Conservation (phyloP, 1,140 invertebrate genomes). For the Uloborus diversus region DNA sequence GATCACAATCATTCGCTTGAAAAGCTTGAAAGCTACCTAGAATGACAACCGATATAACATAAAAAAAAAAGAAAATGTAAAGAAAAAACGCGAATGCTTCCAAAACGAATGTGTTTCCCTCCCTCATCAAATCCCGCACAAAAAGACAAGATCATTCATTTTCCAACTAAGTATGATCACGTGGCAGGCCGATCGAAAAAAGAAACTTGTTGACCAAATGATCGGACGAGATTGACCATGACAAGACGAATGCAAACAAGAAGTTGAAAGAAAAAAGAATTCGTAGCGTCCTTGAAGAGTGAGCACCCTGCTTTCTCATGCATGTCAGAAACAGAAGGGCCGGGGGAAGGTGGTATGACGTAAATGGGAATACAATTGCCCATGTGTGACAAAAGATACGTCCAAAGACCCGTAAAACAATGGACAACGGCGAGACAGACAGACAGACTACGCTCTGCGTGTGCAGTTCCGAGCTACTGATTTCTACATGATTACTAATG, state of each 20-base stretch:
- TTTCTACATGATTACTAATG: background rate
- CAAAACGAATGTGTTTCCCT: too few relatives aligned
- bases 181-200: too few relatives aligned
- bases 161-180: too few relatives aligned
- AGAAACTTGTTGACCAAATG: too few relatives aligned
- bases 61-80: too few relatives aligned
- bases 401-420: slow-evolving; percentile 49
- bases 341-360: slow-evolving; percentile 13
- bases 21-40: too few relatives aligned
- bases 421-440: slow-evolving; percentile 29
- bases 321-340: background rate
- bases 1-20: too few relatives aligned
- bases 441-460: slow-evolving; percentile 1
- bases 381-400: slow-evolving; percentile 48
- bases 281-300: background rate
- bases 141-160: too few relatives aligned
- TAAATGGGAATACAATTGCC: slow-evolving; percentile 32
- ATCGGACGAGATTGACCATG: background rate
- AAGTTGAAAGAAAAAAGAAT: background rate
- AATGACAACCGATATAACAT: too few relatives aligned
- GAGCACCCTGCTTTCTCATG: slow-evolving; percentile 17
- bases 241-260: background rate
- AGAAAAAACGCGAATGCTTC: too few relatives aligned
- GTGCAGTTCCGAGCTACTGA: slow-evolving; percentile 22
- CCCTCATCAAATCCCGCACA: too few relatives aligned